Percentiles rank a stretch among this genome's conserved stretches.
Conservation (phyloP, 2,888 invertebrate genomes). For the Meandrusa payeni region DNA sequence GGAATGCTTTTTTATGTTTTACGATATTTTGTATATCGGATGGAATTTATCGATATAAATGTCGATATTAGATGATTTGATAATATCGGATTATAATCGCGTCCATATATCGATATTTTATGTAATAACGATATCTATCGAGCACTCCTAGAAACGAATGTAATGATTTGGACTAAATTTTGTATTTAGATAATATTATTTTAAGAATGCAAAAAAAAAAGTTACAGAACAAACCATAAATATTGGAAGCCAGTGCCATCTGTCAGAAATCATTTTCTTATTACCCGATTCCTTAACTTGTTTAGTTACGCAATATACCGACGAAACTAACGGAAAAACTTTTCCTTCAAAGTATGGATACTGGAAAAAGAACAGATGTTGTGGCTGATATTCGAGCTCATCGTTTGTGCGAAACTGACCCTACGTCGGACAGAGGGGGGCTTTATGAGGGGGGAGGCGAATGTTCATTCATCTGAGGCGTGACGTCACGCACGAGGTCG, state of each 20-base stretch:
- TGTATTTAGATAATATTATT: too few species aligned
- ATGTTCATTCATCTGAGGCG: conserved; percentile 70
- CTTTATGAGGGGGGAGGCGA: conserved; percentile 36
- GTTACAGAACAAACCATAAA: too few species aligned
- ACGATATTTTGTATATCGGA: too few species aligned
- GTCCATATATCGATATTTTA: too few species aligned
- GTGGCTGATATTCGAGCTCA: conserved; percentile 53
- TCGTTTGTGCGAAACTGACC: conserved; percentile 52
- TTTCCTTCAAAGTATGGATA: conserved; percentile 22
- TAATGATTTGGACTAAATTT: too few species aligned
- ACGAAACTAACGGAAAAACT: conserved; percentile 23
- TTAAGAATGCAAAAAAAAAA: too few species aligned
- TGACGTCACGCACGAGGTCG: conserved; percentile 72
- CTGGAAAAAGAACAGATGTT: conserved; percentile 48
- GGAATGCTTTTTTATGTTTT: too few species aligned
- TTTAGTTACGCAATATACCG: conserved; percentile 17
- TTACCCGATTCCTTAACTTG: conserved; percentile 6
- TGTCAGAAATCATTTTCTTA: conserved; percentile 2
- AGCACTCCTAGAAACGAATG: too few species aligned
- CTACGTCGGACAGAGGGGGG: conserved; percentile 39
- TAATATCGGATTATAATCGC: too few species aligned
- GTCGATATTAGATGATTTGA: too few species aligned
- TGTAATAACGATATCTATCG: too few species aligned
- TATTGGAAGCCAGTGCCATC: background rate
- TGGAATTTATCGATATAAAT: too few species aligned